A percentile compares a stretch with the other conserved stretches of the same genome.
phyloP scores from a whole-genome alignment of 1,140 invertebrate species.

The Pollicipes pollicipes region DNA sequence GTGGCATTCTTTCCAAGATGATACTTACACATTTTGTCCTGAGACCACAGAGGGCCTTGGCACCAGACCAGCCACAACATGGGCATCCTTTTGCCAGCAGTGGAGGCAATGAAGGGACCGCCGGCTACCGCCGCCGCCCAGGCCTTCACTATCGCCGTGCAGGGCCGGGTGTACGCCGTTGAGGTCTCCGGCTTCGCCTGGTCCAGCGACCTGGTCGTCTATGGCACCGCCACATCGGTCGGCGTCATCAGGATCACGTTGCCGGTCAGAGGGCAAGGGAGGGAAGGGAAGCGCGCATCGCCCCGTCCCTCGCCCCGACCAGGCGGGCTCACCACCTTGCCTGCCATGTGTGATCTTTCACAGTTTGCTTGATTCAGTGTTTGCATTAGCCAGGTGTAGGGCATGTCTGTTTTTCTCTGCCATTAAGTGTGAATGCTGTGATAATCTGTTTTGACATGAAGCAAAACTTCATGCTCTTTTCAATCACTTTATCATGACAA shows the following conservation, averaged over 20 bases:
- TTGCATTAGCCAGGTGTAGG: too few species aligned
- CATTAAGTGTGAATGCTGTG: too few species aligned
- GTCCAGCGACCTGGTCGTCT: background rate
- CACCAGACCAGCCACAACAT: too few species aligned
- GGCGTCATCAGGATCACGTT: background rate
- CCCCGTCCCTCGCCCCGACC: too few species aligned
- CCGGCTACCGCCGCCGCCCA: background rate
- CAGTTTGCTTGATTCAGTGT: background rate
- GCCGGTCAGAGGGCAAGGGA: background rate
- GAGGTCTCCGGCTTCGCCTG: background rate
- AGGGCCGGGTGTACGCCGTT: background rate
- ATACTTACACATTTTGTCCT: too few species aligned
- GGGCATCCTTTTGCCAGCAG: too few species aligned
- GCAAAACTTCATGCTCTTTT: too few species aligned
- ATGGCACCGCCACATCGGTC: background rate
- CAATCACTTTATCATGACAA: too few species aligned
- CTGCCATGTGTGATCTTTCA: background rate
- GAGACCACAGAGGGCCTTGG: too few species aligned
- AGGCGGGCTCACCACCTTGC: background rate
- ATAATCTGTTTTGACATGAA: too few species aligned
- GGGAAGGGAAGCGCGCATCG: too few species aligned
- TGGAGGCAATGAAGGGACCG: background rate
- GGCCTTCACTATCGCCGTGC: background rate
- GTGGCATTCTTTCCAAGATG: too few species aligned
- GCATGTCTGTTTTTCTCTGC: background rate